These are phyloP conservation scores for Hypena proboscidalis DNA, from an alignment of 2,888 invertebrate genomes.

Conservation along the genomic window DNA sequence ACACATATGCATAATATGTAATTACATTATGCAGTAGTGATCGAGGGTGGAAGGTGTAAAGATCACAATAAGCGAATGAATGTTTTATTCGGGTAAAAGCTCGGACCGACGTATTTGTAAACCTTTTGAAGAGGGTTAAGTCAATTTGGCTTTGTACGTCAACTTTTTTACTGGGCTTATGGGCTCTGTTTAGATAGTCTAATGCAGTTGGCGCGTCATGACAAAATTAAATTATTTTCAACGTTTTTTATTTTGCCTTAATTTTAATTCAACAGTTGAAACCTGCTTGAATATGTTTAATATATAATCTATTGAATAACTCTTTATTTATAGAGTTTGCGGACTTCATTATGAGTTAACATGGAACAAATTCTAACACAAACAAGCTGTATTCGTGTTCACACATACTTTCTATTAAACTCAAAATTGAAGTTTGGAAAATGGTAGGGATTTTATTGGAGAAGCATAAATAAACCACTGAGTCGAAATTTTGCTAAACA, in stretches of 20 bases:
- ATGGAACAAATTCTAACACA: too few relatives aligned
- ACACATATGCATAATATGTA: slow-evolving; percentile 31
- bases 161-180: slow-evolving; percentile 73
- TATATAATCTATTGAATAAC: too few relatives aligned
- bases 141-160: slow-evolving; percentile 78
- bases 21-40: slow-evolving; percentile 40
- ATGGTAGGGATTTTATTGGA: too few relatives aligned
- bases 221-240: slow-evolving; percentile 17
- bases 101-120: slow-evolving; percentile 74
- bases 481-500: too few relatives aligned
- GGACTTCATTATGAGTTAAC: too few relatives aligned
- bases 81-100: slow-evolving; percentile 79
- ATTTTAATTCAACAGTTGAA: too few relatives aligned
- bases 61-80: slow-evolving; percentile 77
- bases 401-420: too few relatives aligned
- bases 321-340: too few relatives aligned
- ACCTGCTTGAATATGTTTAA: too few relatives aligned
- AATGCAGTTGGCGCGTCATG: slow-evolving; percentile 38
- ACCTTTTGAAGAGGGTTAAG: slow-evolving; percentile 82
- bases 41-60: slow-evolving; percentile 66
- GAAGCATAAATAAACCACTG: too few relatives aligned
- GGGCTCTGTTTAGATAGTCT: slow-evolving; percentile 44
- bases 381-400: too few relatives aligned
- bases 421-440: too few relatives aligned
- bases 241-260: not conserved